Base-by-base conservation (phyloP, 2,113 vertebrate species). In the Cinclus mexicanus region DNA sequence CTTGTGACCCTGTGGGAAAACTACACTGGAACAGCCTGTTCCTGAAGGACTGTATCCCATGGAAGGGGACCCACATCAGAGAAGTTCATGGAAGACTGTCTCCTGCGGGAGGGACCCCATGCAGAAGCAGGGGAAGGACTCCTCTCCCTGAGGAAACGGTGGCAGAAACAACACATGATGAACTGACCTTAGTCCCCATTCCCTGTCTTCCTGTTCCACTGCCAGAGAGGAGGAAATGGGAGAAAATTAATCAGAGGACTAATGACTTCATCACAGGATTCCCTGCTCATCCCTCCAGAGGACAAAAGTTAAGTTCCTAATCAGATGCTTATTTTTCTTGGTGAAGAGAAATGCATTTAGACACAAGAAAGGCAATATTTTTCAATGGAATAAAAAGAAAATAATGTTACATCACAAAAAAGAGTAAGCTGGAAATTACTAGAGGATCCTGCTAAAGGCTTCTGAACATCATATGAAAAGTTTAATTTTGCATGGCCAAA, bases 81-180 rank as follows among this genome's bases (percentile, higher is more conserved):
- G 17, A 50, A 50, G 8, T 7, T 50, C 1, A 7, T 50, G 10
- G 22, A 42, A 14, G 7, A 57, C 31, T 50, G 18, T 37, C 28
- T 81, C 26, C 26, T 57, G 31, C 33, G 31, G 31, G 35, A 65
- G 33, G 8, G 22, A 42, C 4, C 9, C 17, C 18, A 19, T 37
- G 10, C 14, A 13, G 18, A 35, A 50, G 14, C 17, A 56, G 37
- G 8, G 31, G 5, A 35, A 42, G 42, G 3, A 33, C 10, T 57
- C 31, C 9, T 72, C 21, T 56, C 17, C 35, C 42, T 23, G 59
- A 44, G 52, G 18, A 52, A 44, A 31, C 20, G 35, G 35, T 20
- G 15, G 12, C 18, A 39, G 18, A 52, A 89, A 37, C 2, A 50
- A 10, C 1, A 4, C 1, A 0, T 14, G 7, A 26, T 42, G 11